Evolutionary conservation across 2,113 vertebrate species (phyloP), one percentile per base, ranked within the genome.

Genomic region (Nyctibius bracteatus): DNA sequence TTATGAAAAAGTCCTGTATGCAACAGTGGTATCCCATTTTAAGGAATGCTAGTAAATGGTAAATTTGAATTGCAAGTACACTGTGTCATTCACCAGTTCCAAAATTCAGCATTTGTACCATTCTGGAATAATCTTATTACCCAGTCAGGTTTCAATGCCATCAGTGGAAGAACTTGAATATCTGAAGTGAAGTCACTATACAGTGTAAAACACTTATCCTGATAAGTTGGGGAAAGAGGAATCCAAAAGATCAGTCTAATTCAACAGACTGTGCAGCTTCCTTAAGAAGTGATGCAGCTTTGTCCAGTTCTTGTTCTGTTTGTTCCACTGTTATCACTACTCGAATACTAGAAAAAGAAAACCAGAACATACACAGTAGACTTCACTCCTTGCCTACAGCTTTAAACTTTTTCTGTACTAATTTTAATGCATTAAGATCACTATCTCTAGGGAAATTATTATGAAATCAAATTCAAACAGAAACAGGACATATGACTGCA

Each of bases 261-360:
- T 97, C 59, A 99, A 97, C 18, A 5, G 95, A 90, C 39, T 96
- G 91, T 14, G 98, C 98, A 61, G 99, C 99, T 81, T 99, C 98
- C 72, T 97, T 98, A 96, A 99, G 98, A 37, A 98, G 98, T 22
- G 97, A 96, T 14, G 99, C 98, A 4, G 98, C 98, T 91, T 94
- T 98, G 88, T 99, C 96, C 90, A 99, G 97, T 62, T 99, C 99
- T 84, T 99, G 97, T 27, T 99, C 98, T 3, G 98, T 99, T 91
- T 99, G 99, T 91, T 99, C 98, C 43, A 99, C 95, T 14, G 99
- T 99, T 88, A 99, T 86, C 89, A 99, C 99, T 78, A 99, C 98
- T 79, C 99, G 98, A 92, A 99, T 99, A 93, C 99, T 99, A 98
- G 57, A 91, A 96, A 94, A 58, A 90, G 28, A 92, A 93, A 95